Conservation (phyloP, 2,888 invertebrate genomes). For the Tethea ocularis region DNA sequence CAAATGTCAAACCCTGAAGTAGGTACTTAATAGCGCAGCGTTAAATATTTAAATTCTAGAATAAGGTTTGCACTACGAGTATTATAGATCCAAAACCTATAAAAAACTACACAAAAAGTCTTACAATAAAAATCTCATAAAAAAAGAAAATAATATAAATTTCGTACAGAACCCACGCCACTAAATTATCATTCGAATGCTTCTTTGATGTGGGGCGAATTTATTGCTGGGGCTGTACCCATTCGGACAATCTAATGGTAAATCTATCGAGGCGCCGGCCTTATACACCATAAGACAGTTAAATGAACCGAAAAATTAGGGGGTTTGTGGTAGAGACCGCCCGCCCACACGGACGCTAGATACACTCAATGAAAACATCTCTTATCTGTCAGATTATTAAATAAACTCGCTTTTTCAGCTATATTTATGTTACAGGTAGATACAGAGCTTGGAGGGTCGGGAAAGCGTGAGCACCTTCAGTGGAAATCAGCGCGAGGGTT, state of each 20-base stretch:
- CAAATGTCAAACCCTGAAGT: too few species aligned
- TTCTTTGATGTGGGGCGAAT: slow-evolving; percentile 54
- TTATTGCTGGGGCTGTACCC: slow-evolving; percentile 54
- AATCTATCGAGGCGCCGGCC: slow-evolving; percentile 76
- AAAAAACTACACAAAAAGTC: background rate
- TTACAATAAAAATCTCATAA: background rate
- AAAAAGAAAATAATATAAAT: background rate
- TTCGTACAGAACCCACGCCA: slow-evolving; percentile 15
- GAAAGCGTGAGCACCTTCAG: too few species aligned
- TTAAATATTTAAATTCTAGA: background rate
- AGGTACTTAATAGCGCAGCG: too few species aligned
- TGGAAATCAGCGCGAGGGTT: too few species aligned
- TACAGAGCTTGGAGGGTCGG: too few species aligned
- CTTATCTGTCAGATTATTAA: background rate
- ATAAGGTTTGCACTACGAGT: background rate
- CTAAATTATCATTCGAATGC: slow-evolving; percentile 25
- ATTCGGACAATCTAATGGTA: slow-evolving; percentile 67
- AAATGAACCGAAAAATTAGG: slow-evolving; percentile 80
- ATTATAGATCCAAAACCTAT: background rate
- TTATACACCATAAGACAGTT: slow-evolving; percentile 73
- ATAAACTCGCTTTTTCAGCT: background rate
- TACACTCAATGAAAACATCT: background rate
- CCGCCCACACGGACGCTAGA: slow-evolving; percentile 49
- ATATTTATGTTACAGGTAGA: background rate
- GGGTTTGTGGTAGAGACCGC: slow-evolving; percentile 64